Evolutionary conservation across 2,113 vertebrate species (phyloP).

Genomic region (Apaloderma vittatum): DNA sequence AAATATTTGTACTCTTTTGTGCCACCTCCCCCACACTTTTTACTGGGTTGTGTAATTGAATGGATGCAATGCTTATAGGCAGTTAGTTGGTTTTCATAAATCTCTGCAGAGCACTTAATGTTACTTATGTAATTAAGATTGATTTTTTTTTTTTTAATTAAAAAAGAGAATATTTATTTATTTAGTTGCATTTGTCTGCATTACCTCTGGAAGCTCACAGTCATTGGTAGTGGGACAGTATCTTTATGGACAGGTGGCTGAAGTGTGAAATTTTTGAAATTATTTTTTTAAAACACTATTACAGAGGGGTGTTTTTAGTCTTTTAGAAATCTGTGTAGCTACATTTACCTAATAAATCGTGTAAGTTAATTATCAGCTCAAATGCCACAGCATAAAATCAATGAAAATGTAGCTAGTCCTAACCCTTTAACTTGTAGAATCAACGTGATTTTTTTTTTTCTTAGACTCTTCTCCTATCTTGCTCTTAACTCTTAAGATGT

Average conservation of each 20-base stretch:
- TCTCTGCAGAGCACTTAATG: not conserved
- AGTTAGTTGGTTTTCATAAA: not conserved
- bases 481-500: not conserved
- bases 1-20: constrained; percentile 18
- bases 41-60: not conserved
- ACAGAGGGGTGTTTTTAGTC: not conserved
- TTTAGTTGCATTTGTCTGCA: not conserved
- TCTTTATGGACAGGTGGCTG: not conserved
- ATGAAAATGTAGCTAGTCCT: not conserved
- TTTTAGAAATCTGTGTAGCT: not conserved
- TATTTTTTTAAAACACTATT: not conserved
- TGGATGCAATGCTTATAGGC: not conserved
- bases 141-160: not conserved
- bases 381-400: not conserved
- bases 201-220: not conserved
- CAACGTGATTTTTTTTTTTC: not conserved
- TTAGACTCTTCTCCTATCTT: not conserved
- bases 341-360: not conserved
- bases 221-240: not conserved
- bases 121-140: not conserved
- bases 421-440: not conserved
- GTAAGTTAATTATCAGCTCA: not conserved
- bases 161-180: not conserved
- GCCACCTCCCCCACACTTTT: not conserved
- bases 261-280: not conserved